These are phyloP conservation scores for Centruroides sculpturatus DNA, from an alignment of 1,140 invertebrate genomes.

Conservation along the genomic window DNA sequence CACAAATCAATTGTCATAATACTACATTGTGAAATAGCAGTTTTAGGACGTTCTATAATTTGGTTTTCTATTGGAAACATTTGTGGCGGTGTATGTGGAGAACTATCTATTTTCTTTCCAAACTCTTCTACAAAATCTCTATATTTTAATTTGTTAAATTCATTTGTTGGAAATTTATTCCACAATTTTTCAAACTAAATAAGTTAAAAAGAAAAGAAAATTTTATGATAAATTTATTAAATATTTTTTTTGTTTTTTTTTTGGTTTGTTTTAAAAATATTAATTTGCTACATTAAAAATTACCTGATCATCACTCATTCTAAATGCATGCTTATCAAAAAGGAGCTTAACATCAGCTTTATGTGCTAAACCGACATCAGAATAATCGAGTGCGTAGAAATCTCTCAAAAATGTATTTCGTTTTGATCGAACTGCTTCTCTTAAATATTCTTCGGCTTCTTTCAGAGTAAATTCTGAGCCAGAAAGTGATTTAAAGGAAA, in stretches of 20 bases:
- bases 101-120: neutral
- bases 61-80: no score
- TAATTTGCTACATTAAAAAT: no score
- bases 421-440: conserved; percentile 2
- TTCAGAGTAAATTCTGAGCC: conserved; percentile 2
- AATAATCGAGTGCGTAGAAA: conserved; percentile 6
- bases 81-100: neutral
- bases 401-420: conserved; percentile 6
- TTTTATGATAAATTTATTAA: neutral
- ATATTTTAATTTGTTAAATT: conserved; percentile 7
- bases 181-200: conserved; percentile 8
- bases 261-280: no score
- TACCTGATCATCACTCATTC: conserved; percentile 10
- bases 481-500: conserved; percentile 3
- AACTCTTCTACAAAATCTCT: conserved; percentile 8
- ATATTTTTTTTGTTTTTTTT: no score
- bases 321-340: conserved; percentile 5
- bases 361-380: conserved; percentile 8
- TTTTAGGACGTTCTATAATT: no score
- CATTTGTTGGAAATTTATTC: conserved; percentile 9
- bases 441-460: conserved; percentile 6
- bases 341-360: conserved; percentile 6
- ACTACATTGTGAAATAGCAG: no score
- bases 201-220: neutral
- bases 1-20: no score